Evolutionary conservation across 2,797 vertebrate species (phyloP), one percentile per base, ranked within the genome.

Genomic region (Cottoperca gobio): DNA sequence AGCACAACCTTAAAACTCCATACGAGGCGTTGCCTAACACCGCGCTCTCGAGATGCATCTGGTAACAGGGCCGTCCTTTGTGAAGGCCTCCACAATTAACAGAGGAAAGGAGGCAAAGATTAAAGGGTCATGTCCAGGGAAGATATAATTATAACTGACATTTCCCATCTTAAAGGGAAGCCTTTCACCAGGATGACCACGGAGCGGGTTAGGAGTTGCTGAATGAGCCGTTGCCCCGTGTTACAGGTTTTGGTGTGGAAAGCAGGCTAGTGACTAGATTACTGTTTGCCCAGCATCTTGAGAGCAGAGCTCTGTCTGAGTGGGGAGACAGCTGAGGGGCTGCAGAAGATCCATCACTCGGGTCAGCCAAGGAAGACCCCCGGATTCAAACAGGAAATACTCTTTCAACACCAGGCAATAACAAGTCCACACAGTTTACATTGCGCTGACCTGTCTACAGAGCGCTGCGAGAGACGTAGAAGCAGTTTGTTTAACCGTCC

Each of bases 101-200:
- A 91, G 80, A 91, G 85, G 80, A 80, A 82, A 78, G 57, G 85
- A 81, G 83, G 77, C 67, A 83, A 79, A 89, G 90, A 93, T 91
- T 91, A 89, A 93, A 92, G 88, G 89, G 88, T 94, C 88, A 81
- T 35, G 82, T 93, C 87, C 85, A 91, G 83, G 86, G 76, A 92
- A 87, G 91, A 94, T 94, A 88, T 92, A 93, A 95, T 94, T 94
- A 94, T 92, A 94, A 92, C 55, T 93, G 92, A 93, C 89, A 94
- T 95, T 95, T 95, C 89, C 93, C 85, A 90, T 93, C 89, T 93
- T 89, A 84, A 89, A 93, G 85, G 80, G 78, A 91, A 91, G 83
- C 79, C 87, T 90, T 92, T 92, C 81, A 89, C 70, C 69, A 39
- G 64, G 74, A 76, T 82, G 64, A 70, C 87, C 81, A 76, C 66